These are phyloP conservation scores for Parapsyche elsis DNA, from an alignment of 1,140 invertebrate genomes.

Conservation along the genomic window DNA sequence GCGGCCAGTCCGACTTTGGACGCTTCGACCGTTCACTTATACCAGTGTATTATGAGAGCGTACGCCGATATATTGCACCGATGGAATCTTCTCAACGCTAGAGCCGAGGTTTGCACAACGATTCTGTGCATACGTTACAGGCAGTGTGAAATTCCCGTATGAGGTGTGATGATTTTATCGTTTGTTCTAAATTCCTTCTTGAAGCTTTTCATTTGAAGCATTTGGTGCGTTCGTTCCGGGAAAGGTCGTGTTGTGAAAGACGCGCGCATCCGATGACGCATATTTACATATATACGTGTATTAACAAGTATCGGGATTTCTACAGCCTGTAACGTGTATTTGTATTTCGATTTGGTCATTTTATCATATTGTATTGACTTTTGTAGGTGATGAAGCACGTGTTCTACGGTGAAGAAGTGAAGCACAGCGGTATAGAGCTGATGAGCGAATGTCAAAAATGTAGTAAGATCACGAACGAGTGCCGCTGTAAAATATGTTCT, in stretches of 20 bases:
- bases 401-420: slow-evolving; percentile 60
- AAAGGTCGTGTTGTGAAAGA: no score
- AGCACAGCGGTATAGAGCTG: slow-evolving; percentile 80
- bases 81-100: slow-evolving; percentile 82
- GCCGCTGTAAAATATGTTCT: slow-evolving; percentile 77
- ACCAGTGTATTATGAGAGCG: slow-evolving; percentile 86
- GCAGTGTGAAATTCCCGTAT: no score
- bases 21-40: slow-evolving; percentile 69
- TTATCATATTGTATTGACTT: neutral
- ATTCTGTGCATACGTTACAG: no score
- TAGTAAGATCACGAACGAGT: slow-evolving; percentile 68
- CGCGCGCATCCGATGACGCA: no score
- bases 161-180: no score
- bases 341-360: no score
- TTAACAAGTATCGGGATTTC: no score
- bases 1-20: slow-evolving; percentile 60
- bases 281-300: no score
- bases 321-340: no score
- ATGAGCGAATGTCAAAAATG: slow-evolving; percentile 80
- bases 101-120: slow-evolving; percentile 73
- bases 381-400: slow-evolving; percentile 83
- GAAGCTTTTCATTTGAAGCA: no score
- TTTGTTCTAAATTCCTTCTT: no score
- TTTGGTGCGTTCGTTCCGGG: no score
- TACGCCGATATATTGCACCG: slow-evolving; percentile 92